A percentile compares a stretch with the other conserved stretches of the same genome.
phyloP scores from a whole-genome alignment of 2,113 vertebrate genomes.

The Piprites chloris region DNA sequence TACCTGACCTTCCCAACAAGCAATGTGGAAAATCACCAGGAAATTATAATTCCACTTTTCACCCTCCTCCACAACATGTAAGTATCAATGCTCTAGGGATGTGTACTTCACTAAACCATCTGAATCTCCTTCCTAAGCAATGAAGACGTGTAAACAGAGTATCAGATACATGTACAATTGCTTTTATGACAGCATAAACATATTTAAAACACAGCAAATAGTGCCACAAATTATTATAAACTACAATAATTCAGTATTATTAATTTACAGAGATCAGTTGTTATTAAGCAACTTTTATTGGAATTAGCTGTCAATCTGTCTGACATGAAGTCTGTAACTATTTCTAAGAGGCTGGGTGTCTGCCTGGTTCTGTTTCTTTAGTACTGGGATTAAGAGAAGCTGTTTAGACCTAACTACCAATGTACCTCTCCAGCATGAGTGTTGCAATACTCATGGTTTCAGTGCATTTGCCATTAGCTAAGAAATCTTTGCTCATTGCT shows the following conservation, averaged over 20 bases:
- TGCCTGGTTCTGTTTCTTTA: not conserved
- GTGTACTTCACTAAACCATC: not conserved
- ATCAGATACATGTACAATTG: not conserved
- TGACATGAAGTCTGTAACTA: not conserved
- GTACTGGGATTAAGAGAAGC: not conserved
- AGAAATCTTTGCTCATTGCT: not conserved
- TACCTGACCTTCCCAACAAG: not conserved
- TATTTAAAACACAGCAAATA: not conserved
- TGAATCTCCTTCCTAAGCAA: not conserved
- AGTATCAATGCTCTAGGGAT: not conserved
- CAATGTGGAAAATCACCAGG: not conserved
- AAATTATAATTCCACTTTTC: not conserved
- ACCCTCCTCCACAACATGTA: not conserved
- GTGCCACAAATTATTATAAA: not conserved
- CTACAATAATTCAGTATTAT: not conserved
- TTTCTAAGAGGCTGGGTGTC: not conserved
- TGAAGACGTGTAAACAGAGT: not conserved
- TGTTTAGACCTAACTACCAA: not conserved
- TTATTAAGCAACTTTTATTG: not conserved
- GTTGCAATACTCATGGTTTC: not conserved
- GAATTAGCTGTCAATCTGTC: not conserved
- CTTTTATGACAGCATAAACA: not conserved
- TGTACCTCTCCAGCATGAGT: not conserved
- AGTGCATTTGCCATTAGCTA: not conserved
- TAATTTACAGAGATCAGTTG: not conserved